Conservation (phyloP, 2,888 invertebrate genomes). For the Apantesis nais region DNA sequence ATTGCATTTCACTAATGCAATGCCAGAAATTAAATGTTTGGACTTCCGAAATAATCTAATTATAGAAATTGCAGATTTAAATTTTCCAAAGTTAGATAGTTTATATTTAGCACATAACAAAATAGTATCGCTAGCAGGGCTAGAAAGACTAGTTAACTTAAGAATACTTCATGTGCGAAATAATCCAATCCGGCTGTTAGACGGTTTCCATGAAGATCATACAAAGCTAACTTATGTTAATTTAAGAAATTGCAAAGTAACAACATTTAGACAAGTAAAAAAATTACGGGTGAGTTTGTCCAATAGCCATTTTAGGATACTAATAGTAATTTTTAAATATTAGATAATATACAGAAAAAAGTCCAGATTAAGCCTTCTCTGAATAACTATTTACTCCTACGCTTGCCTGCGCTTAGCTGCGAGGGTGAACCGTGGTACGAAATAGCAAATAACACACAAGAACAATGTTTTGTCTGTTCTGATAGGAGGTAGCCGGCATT, state of each 20-base stretch:
- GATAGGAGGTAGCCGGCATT: background rate
- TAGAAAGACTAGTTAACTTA: conserved; percentile 86
- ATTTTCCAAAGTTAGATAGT: conserved; percentile 87
- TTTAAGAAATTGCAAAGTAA: conserved; percentile 83
- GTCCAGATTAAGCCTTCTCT: no score
- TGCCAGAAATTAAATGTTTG: conserved; percentile 79
- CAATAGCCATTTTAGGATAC: background rate
- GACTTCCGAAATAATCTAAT: conserved; percentile 83
- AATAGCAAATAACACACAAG: background rate
- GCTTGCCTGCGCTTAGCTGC: no score
- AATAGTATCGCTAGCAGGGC: conserved; percentile 86
- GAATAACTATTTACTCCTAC: no score
- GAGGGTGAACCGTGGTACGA: background rate
- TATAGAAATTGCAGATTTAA: conserved; percentile 72
- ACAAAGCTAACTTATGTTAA: conserved; percentile 84
- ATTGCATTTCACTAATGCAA: conserved; percentile 59
- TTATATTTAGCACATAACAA: conserved; percentile 92
- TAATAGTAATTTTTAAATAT: background rate
- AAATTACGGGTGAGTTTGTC: conserved; percentile 73
- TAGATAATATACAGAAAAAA: background rate
- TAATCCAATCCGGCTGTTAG: conserved; percentile 86
- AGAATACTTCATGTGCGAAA: conserved; percentile 90
- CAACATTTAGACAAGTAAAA: conserved; percentile 80
- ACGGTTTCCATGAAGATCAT: conserved; percentile 78
- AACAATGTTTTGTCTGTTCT: background rate